phyloP scores from a whole-genome alignment of 2,888 invertebrate species.

The Cinara cedri region DNA sequence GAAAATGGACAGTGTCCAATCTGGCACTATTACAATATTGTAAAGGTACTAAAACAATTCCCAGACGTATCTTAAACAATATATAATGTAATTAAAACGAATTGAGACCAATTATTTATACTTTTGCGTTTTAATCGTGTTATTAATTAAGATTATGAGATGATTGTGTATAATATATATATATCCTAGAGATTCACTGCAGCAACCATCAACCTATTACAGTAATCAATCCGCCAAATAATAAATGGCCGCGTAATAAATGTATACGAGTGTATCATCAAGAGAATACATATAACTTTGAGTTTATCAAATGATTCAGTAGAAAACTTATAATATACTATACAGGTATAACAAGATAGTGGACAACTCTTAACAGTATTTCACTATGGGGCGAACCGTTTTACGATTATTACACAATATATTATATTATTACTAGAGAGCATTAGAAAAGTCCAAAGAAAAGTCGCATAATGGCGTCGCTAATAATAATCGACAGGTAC shows the following conservation, averaged over 20 bases:
- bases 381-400: too few relatives aligned
- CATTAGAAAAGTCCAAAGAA: too few relatives aligned
- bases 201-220: neutral
- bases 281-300: too few relatives aligned
- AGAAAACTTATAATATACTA: too few relatives aligned
- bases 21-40: conserved; percentile 36
- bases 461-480: too few relatives aligned
- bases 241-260: neutral
- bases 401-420: too few relatives aligned
- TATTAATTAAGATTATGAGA: conserved; percentile 28
- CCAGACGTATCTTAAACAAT: conserved; percentile 29
- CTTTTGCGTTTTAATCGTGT: neutral
- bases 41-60: conserved; percentile 20
- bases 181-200: too few relatives aligned
- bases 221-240: neutral
- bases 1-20: conserved; percentile 52
- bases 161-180: neutral
- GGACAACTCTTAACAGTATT: too few relatives aligned
- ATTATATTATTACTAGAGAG: too few relatives aligned
- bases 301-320: too few relatives aligned
- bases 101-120: conserved; percentile 11
- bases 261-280: neutral
- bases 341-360: too few relatives aligned
- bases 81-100: conserved; percentile 30
- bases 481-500: too few relatives aligned